These are phyloP conservation scores for Craseonycteris thonglongyai DNA, from an alignment of 2,113 vertebrate genomes.

Conservation along the genomic window DNA sequence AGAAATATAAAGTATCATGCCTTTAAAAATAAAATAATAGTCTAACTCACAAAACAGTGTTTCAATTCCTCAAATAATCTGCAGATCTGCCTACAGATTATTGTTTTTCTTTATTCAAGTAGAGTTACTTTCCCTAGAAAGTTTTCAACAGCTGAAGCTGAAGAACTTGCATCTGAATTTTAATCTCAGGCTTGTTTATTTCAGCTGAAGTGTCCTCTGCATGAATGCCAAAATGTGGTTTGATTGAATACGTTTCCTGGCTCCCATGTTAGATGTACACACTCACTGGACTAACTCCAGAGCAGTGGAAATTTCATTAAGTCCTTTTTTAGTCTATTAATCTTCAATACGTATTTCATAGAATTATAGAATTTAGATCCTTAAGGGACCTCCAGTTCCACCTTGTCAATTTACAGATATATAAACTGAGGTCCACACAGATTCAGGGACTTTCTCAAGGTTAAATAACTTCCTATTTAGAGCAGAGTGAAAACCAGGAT, in stretches of 20 bases:
- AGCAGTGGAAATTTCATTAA: neutral
- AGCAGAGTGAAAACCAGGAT: neutral
- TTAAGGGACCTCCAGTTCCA: neutral
- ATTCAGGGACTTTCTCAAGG: neutral
- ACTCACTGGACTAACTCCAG: neutral
- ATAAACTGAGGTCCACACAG: neutral
- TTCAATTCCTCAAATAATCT: neutral
- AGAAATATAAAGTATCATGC: too few relatives aligned
- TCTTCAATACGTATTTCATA: neutral
- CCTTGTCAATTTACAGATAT: neutral
- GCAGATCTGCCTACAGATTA: neutral
- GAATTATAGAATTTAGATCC: neutral
- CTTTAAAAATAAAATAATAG: too few relatives aligned
- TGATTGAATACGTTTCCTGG: neutral
- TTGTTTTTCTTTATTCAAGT: neutral
- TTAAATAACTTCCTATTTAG: neutral
- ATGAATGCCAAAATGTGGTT: neutral
- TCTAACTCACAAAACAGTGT: neutral
- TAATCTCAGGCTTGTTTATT: neutral
- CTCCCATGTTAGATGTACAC: neutral
- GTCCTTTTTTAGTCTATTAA: neutral
- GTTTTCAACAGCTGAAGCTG: neutral
- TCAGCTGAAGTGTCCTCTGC: neutral
- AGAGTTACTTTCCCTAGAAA: neutral
- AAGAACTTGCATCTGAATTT: neutral